Conservation (phyloP, 2,888 invertebrate species). For the Andrena marginata region DNA sequence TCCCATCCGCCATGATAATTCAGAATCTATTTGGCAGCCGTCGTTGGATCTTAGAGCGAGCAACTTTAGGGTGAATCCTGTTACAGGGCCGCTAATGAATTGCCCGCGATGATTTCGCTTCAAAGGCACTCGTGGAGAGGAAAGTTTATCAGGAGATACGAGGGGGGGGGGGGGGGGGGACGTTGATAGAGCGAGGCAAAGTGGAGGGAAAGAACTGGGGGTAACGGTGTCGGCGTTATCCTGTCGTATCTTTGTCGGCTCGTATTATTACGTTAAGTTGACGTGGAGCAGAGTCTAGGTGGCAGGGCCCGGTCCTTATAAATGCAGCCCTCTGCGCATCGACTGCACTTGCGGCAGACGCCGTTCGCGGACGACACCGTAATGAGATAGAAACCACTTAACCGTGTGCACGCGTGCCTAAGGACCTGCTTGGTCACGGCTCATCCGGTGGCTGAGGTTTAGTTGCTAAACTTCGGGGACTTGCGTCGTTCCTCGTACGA, state of each 20-base stretch:
- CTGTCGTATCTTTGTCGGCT: slow-evolving; percentile 48
- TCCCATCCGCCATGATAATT: background rate
- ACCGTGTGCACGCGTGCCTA: slow-evolving; percentile 78
- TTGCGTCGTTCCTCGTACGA: background rate
- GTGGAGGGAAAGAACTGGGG: background rate
- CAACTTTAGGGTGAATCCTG: background rate
- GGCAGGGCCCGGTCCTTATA: slow-evolving; percentile 32
- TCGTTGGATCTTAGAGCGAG: background rate
- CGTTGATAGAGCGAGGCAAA: slow-evolving; percentile 1
- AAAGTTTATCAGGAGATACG: slow-evolving; percentile 20
- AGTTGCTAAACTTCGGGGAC: slow-evolving; percentile 69
- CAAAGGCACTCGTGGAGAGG: background rate
- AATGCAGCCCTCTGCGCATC: slow-evolving; percentile 45
- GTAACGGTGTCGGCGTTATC: slow-evolving; percentile 18
- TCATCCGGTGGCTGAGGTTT: slow-evolving; percentile 68
- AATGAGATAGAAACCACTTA: slow-evolving; percentile 82
- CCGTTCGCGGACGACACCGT: slow-evolving; percentile 64
- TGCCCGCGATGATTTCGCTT: slow-evolving; percentile 1
- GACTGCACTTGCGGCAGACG: slow-evolving; percentile 61
- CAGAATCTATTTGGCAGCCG: background rate
- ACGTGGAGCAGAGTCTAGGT: slow-evolving; percentile 44
- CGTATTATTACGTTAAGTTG: slow-evolving; percentile 71
- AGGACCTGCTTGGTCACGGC: slow-evolving; percentile 67
- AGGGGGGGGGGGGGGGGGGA: too few relatives aligned
- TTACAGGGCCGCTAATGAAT: slow-evolving; percentile 19